Evolutionary conservation across 2,888 invertebrate genomes (phyloP).

Genomic region (Lobophora halterata): DNA sequence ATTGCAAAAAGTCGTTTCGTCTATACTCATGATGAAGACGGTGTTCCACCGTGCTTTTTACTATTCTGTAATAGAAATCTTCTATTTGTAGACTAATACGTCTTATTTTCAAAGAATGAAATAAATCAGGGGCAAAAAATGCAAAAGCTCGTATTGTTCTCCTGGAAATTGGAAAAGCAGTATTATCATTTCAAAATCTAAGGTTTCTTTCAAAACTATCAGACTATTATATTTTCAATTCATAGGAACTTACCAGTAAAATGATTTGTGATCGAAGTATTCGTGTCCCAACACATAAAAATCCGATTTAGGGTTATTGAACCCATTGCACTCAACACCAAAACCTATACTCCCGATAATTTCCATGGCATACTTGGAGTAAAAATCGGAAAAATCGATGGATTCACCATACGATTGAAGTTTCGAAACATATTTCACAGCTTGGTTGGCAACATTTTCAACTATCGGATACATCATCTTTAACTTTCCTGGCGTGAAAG

Average conservation of each 20-base stretch:
- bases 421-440: conserved; percentile 63
- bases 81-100: conserved; percentile 60
- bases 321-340: conserved; percentile 82
- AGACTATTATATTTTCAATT: no score
- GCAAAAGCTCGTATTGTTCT: conserved; percentile 61
- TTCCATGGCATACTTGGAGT: conserved; percentile 82
- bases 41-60: conserved; percentile 61
- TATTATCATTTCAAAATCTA: background rate
- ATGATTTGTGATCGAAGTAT: conserved; percentile 61
- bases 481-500: conserved; percentile 84
- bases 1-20: conserved; percentile 77
- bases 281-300: conserved; percentile 72
- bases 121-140: conserved; percentile 65
- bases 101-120: conserved; percentile 57
- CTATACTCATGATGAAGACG: conserved; percentile 54
- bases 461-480: conserved; percentile 83
- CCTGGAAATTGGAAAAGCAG: conserved; percentile 45
- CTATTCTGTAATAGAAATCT: conserved; percentile 63
- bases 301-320: conserved; percentile 76
- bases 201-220: conserved; percentile 1
- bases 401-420: conserved; percentile 47
- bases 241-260: conserved; percentile 59
- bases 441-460: conserved; percentile 76
- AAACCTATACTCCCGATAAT: conserved; percentile 83
- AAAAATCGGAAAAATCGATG: conserved; percentile 78